Conservation (phyloP, 2,888 invertebrate genomes). For the Xestia sexstrigata region DNA sequence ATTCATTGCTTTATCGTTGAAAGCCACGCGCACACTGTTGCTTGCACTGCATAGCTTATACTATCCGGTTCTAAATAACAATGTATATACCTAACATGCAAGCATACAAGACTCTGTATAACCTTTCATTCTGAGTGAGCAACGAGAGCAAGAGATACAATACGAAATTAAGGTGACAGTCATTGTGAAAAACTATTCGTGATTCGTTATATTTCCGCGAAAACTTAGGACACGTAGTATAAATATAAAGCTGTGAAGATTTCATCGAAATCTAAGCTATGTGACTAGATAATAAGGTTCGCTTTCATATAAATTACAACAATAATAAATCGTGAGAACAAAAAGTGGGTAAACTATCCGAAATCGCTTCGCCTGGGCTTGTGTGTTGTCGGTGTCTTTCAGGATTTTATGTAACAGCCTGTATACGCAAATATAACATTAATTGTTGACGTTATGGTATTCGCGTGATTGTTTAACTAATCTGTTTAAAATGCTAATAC, state of each 20-base stretch:
- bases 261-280: neutral
- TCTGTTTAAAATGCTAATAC: slow-evolving; percentile 47
- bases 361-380: neutral
- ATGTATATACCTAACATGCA: slow-evolving; percentile 41
- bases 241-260: slow-evolving; percentile 12
- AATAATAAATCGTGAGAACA: neutral
- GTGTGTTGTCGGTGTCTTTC: neutral
- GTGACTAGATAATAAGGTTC: neutral
- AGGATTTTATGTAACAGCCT: neutral
- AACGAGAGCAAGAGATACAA: neutral
- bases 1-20: slow-evolving; percentile 70
- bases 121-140: neutral
- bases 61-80: slow-evolving; percentile 74
- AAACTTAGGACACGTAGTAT: neutral
- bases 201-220: neutral
- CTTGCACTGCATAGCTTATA: slow-evolving; percentile 63
- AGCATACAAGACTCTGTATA: neutral
- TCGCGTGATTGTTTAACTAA: slow-evolving; percentile 49
- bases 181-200: neutral
- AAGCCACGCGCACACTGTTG: slow-evolving; percentile 77
- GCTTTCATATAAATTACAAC: neutral
- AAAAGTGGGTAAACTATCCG: neutral
- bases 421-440: slow-evolving; percentile 42
- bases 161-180: neutral
- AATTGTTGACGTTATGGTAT: slow-evolving; percentile 66